Conservation (phyloP, 2,113 vertebrate species). For the Nematolebias whitei region DNA sequence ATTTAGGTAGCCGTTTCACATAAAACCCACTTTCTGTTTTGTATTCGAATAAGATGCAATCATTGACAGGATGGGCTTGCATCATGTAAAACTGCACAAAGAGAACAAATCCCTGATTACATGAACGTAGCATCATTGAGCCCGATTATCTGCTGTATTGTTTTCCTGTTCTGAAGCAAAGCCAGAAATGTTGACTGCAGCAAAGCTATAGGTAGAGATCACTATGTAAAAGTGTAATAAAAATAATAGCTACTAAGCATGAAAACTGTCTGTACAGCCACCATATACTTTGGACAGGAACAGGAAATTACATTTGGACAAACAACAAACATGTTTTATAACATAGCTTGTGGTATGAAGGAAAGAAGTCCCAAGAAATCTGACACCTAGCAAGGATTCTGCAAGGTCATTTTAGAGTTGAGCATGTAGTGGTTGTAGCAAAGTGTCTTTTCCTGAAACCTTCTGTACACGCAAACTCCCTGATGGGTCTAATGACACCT, state of each 20-base stretch:
- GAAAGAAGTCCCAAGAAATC: background rate
- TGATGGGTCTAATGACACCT: slow-evolving; percentile 42
- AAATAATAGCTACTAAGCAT: too few relatives aligned
- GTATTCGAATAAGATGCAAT: background rate
- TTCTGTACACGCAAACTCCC: slow-evolving; percentile 33
- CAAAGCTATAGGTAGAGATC: too few relatives aligned
- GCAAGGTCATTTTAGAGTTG: slow-evolving; percentile 31
- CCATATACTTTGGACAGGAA: too few relatives aligned
- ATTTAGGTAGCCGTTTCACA: background rate
- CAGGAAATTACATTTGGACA: too few relatives aligned
- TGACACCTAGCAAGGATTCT: background rate
- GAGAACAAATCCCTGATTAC: background rate
- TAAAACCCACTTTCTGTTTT: background rate
- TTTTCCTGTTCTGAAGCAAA: too few relatives aligned
- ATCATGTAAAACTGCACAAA: background rate
- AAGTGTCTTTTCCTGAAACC: slow-evolving; percentile 43
- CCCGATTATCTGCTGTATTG: too few relatives aligned
- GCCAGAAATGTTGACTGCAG: too few relatives aligned
- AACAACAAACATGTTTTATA: background rate
- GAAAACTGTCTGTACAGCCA: too few relatives aligned
- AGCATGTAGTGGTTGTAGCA: slow-evolving; percentile 26
- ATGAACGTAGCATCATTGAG: background rate
- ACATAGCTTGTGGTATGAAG: too few relatives aligned
- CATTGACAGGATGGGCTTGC: background rate
- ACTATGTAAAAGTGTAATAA: too few relatives aligned